Percentiles rank a stretch among this genome's conserved stretches.
phyloP scores from a whole-genome alignment of 2,888 invertebrate genomes.

The Beris chalybata region DNA sequence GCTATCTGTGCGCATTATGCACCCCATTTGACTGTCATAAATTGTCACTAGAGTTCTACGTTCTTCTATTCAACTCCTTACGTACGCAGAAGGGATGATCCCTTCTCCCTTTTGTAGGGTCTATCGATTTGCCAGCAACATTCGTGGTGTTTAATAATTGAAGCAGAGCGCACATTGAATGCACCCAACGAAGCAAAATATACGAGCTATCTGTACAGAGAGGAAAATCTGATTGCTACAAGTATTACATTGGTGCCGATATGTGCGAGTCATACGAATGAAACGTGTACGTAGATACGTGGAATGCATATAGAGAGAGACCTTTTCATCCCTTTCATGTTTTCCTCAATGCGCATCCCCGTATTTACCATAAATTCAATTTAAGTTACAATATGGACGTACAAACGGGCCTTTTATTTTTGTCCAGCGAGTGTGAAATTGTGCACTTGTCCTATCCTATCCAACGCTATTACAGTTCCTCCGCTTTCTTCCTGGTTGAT shows the following conservation, averaged over 20 bases:
- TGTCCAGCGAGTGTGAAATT: constrained; percentile 42
- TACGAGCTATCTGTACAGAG: not conserved
- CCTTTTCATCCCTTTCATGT: constrained; percentile 25
- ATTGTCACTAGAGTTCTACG: constrained; percentile 17
- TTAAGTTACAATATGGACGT: constrained; percentile 39
- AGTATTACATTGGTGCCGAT: not conserved
- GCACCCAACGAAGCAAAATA: too few relatives aligned
- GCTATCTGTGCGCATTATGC: constrained; percentile 16
- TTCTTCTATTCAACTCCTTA: not conserved
- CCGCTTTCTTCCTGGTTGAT: constrained; percentile 9
- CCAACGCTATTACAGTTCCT: constrained; percentile 10
- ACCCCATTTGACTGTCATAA: constrained; percentile 33
- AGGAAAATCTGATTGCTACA: not conserved
- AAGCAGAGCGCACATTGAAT: not conserved
- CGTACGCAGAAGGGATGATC: constrained; percentile 9
- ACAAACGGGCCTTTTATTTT: constrained; percentile 37
- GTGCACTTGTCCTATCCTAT: constrained; percentile 38
- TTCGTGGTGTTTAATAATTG: constrained; percentile 10
- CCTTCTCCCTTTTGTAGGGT: not conserved
- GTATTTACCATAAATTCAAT: constrained; percentile 41
- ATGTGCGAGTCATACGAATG: too few relatives aligned
- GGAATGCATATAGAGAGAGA: not conserved
- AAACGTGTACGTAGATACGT: not conserved
- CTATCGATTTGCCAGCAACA: not conserved
- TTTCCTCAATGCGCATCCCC: constrained; percentile 24